Base-by-base conservation (phyloP, 2,888 invertebrate genomes). In the Tenthredo livida region DNA sequence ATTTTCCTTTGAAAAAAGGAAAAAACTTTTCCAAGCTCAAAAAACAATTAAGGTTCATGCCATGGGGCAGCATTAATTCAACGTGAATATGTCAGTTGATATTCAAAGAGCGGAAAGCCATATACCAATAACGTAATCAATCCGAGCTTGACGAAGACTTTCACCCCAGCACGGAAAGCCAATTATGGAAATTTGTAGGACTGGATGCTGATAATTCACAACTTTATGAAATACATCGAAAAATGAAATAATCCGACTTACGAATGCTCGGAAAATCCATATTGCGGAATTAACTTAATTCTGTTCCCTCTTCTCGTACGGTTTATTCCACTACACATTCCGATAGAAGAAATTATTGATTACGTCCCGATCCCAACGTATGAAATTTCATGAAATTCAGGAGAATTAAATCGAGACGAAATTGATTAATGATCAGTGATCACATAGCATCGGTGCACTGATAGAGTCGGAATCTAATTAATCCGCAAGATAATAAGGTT, bases 131-230 rank as follows among this genome's bases (percentile, higher is more conserved):
- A 25, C 12, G 25, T 61, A 61, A 61, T 61, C 61, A 21, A 61
- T 61, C 61, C 61, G 25, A 21, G 61, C 25, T 61, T 25, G 61
- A 61, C 25, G 61, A 61, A 61, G 61, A 61, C 61, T 61, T 61
- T 61, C 12, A 61, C 61, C 25, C 61, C 61, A 10, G 61, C 2
- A 0, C 4, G 61, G 12, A 25, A 29, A 61, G 61, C 61, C 61
- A 61, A 61, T 61, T 61, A 61, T 12, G 25, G 21, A 29, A 61
- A 61, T 61, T 10, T 21, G 25, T 25, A 21, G 61, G 12, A 21
- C 12, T 25, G 25, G 25, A 25, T 21, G 21, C 0, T 25, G 61
- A 61, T 29, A 3, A 61, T 61, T 21, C 25, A 10, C 25, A 61
- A 61, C 21, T 61, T 25, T 25, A 21, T 25, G 15, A 61, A 61